phyloP scores from a whole-genome alignment of 2,888 invertebrate species.

The Heliconius sara region DNA sequence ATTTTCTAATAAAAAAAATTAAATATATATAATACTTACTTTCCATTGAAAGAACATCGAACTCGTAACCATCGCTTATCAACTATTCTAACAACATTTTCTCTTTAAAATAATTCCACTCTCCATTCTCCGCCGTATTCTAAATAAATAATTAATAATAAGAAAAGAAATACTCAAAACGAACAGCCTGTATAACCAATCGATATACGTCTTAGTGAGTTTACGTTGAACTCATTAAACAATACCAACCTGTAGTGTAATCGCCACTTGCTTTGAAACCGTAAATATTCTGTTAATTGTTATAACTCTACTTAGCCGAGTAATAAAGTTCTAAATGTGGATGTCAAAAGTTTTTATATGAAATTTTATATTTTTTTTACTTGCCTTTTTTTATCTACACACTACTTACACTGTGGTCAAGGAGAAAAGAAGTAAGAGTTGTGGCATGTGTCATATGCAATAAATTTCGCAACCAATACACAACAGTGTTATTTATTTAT shows the following conservation, averaged over 20 bases:
- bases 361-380: neutral
- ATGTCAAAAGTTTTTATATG: neutral
- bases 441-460: neutral
- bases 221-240: slow-evolving; percentile 62
- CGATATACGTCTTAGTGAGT: slow-evolving; percentile 44
- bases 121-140: neutral
- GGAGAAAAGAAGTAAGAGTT: neutral
- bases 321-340: slow-evolving; percentile 22
- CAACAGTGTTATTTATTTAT: neutral
- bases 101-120: too few species aligned
- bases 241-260: slow-evolving; percentile 54
- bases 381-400: neutral
- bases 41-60: too few species aligned
- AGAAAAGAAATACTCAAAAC: too few species aligned
- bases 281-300: slow-evolving; percentile 50
- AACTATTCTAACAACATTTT: too few species aligned
- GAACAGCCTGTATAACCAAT: slow-evolving; percentile 42
- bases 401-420: neutral
- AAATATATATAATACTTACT: too few species aligned
- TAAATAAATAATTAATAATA: neutral
- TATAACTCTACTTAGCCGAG: slow-evolving; percentile 38
- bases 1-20: too few species aligned
- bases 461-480: neutral
- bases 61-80: too few species aligned
- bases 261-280: slow-evolving; percentile 57